Conservation (phyloP, 1,140 invertebrate genomes). For the Drosophila dunni region DNA sequence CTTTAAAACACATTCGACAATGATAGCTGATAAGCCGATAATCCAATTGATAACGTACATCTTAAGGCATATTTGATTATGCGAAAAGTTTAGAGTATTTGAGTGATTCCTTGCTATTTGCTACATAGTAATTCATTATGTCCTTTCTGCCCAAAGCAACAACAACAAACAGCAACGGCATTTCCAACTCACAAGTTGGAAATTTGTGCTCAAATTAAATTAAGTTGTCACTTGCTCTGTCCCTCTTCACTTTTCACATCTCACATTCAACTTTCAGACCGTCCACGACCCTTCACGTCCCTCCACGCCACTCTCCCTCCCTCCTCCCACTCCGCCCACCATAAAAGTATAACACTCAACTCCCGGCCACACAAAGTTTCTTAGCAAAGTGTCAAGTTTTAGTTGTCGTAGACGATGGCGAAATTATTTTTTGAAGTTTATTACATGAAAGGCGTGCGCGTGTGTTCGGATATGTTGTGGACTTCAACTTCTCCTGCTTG, state of each 20-base stretch:
- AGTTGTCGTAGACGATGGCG: slow-evolving; percentile 73
- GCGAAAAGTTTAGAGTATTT: slow-evolving; percentile 55
- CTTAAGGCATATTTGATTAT: slow-evolving; percentile 61
- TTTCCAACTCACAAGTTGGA: slow-evolving; percentile 71
- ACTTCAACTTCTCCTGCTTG: background rate
- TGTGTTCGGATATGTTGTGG: slow-evolving; percentile 43
- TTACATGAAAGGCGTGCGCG: slow-evolving; percentile 56
- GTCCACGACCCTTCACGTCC: background rate
- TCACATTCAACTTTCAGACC: background rate
- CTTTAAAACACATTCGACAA: slow-evolving; percentile 50
- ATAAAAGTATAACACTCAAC: slow-evolving; percentile 58
- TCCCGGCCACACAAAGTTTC: slow-evolving; percentile 72
- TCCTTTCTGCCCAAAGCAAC: slow-evolving; percentile 9
- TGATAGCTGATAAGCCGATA: slow-evolving; percentile 21
- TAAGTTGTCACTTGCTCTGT: slow-evolving; percentile 62
- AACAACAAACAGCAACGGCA: slow-evolving; percentile 29
- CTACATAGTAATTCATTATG: slow-evolving; percentile 76
- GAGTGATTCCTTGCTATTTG: slow-evolving; percentile 39
- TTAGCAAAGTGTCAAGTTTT: slow-evolving; percentile 80
- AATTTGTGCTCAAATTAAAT: slow-evolving; percentile 78
- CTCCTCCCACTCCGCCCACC: background rate
- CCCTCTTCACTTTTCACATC: slow-evolving; percentile 3
- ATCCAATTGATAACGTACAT: slow-evolving; percentile 14
- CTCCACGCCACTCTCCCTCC: no score
- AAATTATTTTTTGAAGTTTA: slow-evolving; percentile 82